A percentile compares a stretch with the other conserved stretches of the same genome.
Evolutionary conservation across 2,888 invertebrate species (phyloP).

Genomic region (Phrixothrix hirtus): DNA sequence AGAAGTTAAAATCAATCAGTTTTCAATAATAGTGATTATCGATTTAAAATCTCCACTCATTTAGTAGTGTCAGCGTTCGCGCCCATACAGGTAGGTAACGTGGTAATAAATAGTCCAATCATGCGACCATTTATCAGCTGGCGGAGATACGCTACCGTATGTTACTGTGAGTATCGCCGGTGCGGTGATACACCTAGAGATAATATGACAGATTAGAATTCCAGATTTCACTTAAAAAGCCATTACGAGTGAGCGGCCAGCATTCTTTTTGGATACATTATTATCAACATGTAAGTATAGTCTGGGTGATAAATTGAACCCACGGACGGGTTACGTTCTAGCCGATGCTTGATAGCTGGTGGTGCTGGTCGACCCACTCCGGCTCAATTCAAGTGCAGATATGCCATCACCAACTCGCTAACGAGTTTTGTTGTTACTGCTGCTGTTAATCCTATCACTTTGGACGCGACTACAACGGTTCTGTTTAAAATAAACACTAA

Average conservation of each 20-base stretch:
- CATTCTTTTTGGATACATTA: conserved; percentile 44
- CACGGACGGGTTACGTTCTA: conserved; percentile 34
- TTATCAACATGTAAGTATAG: conserved; percentile 41
- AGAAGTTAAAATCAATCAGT: conserved; percentile 38
- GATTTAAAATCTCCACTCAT: conserved; percentile 36
- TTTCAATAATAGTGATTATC: conserved; percentile 42
- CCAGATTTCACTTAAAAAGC: conserved; percentile 51
- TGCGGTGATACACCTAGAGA: conserved; percentile 33
- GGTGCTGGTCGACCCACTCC: conserved; percentile 27
- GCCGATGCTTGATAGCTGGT: conserved; percentile 38
- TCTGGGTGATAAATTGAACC: conserved; percentile 45
- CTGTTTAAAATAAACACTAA: conserved; percentile 23
- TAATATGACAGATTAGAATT: conserved; percentile 48
- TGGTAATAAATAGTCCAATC: conserved; percentile 41
- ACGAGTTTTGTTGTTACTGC: conserved; percentile 15
- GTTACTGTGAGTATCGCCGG: conserved; percentile 33
- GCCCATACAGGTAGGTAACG: conserved; percentile 35
- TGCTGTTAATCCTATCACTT: conserved; percentile 17
- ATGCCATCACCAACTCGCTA: conserved; percentile 23
- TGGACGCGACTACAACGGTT: conserved; percentile 19
- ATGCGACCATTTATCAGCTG: conserved; percentile 42
- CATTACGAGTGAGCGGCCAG: conserved; percentile 45
- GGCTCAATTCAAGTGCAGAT: conserved; percentile 21
- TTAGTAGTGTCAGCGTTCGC: conserved; percentile 36
- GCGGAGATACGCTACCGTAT: conserved; percentile 43